Conservation (phyloP, 2,797 vertebrate genomes). For the Allobates femoralis region DNA sequence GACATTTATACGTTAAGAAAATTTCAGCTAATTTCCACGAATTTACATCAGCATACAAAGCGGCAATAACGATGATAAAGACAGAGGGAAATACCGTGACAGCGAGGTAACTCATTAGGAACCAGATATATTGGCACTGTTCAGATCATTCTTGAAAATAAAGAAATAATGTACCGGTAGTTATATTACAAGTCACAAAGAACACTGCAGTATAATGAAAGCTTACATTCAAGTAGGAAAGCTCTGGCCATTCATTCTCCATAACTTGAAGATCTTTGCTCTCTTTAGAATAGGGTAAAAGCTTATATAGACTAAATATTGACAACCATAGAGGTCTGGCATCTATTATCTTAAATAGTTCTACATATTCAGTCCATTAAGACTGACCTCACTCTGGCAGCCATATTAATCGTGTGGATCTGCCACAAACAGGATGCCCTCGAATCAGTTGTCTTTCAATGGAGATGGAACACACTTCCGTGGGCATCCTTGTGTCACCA, state of each 20-base stretch:
- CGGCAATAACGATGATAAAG: background rate
- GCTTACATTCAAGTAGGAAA: too few relatives aligned
- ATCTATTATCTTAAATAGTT: background rate
- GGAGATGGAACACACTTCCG: too few relatives aligned
- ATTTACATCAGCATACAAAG: conserved; percentile 22
- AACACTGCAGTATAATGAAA: background rate
- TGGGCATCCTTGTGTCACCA: too few relatives aligned
- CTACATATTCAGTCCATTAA: too few relatives aligned
- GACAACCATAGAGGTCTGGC: background rate
- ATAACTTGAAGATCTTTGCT: background rate
- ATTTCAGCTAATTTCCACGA: conserved; percentile 60
- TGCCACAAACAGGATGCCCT: too few relatives aligned
- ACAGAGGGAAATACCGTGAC: background rate
- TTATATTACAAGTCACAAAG: background rate
- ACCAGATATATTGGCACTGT: background rate
- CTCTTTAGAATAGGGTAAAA: background rate
- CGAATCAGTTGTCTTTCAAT: too few relatives aligned
- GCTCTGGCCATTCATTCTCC: background rate
- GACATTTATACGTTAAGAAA: conserved; percentile 71
- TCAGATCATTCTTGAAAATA: background rate
- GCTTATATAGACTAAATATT: background rate
- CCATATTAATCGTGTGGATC: too few relatives aligned
- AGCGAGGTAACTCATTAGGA: background rate
- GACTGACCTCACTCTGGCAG: too few relatives aligned
- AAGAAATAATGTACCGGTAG: background rate